Percentiles rank a stretch among this genome's conserved stretches.
phyloP scores from a whole-genome alignment of 1,140 invertebrate genomes.

The Elymnias hypermnestra region DNA sequence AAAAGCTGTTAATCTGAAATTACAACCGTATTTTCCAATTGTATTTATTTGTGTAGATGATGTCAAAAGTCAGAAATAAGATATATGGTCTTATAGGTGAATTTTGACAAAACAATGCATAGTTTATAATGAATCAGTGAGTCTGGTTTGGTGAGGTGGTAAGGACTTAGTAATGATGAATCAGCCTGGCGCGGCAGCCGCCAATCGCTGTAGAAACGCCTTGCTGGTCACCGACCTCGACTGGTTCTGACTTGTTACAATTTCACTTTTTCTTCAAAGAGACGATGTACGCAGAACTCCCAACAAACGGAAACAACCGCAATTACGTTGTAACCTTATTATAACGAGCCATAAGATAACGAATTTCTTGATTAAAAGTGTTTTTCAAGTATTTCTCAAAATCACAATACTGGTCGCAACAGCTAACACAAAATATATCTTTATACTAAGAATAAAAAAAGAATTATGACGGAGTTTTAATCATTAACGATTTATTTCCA shows the following conservation, averaged over 20 bases:
- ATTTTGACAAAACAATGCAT: constrained; percentile 20
- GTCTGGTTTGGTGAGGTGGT: constrained; percentile 30
- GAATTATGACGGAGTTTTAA: too few species aligned
- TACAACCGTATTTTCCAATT: too few species aligned
- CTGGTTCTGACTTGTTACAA: constrained; percentile 68
- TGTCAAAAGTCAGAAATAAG: too few species aligned
- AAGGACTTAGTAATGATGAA: constrained; percentile 46
- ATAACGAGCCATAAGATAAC: too few species aligned
- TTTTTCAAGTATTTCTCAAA: too few species aligned
- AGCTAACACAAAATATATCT: too few species aligned
- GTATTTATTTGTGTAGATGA: too few species aligned
- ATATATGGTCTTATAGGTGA: not conserved
- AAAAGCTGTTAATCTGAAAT: too few species aligned
- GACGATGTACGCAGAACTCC: constrained; percentile 27
- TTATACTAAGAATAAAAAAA: too few species aligned
- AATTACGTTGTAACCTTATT: constrained; percentile 12
- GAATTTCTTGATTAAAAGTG: too few species aligned
- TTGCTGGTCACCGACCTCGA: constrained; percentile 63
- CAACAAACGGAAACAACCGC: constrained; percentile 10
- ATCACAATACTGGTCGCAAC: too few species aligned
- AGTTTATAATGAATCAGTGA: constrained; percentile 31
- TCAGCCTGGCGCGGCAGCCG: constrained; percentile 47
- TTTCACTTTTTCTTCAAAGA: constrained; percentile 70
- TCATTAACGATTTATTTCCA: too few species aligned
- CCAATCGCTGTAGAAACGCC: constrained; percentile 45